phyloP scores from a whole-genome alignment of 2,888 invertebrate species.

The Plebejus anna region DNA sequence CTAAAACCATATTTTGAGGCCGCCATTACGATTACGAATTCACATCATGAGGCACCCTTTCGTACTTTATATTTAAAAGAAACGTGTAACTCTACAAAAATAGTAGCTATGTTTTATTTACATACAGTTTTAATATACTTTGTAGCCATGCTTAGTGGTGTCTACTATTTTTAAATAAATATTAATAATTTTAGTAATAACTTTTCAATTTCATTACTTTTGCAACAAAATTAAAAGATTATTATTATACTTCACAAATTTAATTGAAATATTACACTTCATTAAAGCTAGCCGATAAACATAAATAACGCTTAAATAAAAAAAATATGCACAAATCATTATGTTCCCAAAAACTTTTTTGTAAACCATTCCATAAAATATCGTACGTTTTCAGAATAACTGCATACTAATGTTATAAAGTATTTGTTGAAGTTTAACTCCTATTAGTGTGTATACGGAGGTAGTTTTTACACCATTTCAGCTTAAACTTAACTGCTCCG shows the following conservation, averaged over 20 bases:
- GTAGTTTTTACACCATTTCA: slow-evolving; percentile 46
- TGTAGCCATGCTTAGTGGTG: not conserved
- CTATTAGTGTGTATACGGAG: slow-evolving; percentile 48
- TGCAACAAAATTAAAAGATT: no score
- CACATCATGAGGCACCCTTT: slow-evolving; percentile 11
- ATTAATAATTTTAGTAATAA: no score
- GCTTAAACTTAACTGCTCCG: slow-evolving; percentile 35
- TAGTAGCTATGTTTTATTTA: not conserved
- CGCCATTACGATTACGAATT: slow-evolving; percentile 10
- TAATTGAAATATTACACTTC: no score
- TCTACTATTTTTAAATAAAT: not conserved
- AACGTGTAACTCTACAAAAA: not conserved
- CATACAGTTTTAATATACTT: not conserved
- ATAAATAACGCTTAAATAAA: no score
- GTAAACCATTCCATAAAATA: slow-evolving; percentile 26
- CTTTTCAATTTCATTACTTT: no score
- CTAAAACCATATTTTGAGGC: slow-evolving; percentile 9
- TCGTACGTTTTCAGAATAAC: slow-evolving; percentile 34
- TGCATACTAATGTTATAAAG: slow-evolving; percentile 49
- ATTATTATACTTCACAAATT: no score
- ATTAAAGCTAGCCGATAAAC: no score
- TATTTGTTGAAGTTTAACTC: slow-evolving; percentile 45
- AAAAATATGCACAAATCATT: no score
- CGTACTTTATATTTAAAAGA: not conserved
- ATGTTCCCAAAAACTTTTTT: not conserved